phyloP scores from a whole-genome alignment of 2,113 vertebrate genomes.

The Campylomormyrus numenius region DNA sequence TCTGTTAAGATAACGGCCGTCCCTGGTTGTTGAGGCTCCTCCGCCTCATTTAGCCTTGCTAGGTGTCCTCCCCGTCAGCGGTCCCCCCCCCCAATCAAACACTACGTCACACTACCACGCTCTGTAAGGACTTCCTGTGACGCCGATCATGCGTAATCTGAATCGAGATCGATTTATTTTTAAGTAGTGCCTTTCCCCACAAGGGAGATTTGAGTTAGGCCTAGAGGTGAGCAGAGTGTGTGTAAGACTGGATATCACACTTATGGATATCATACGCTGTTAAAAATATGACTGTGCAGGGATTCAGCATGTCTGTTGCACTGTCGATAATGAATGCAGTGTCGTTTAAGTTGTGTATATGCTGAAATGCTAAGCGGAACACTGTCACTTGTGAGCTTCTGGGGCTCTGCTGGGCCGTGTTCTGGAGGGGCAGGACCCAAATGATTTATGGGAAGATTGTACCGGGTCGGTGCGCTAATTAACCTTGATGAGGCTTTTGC shows the following conservation, averaged over 20 bases:
- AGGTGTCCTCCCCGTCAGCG: not conserved
- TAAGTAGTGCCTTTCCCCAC: not conserved
- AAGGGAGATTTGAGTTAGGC: not conserved
- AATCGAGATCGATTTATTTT: not conserved
- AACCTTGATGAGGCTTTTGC: conserved; percentile 65
- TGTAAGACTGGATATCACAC: not conserved
- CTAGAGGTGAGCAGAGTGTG: not conserved
- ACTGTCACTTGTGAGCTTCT: not conserved
- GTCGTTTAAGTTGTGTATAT: not conserved
- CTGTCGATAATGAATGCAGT: not conserved
- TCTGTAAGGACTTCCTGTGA: not conserved
- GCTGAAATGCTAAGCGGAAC: not conserved
- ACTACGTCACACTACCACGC: not conserved
- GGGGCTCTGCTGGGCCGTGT: not conserved
- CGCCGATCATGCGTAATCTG: not conserved
- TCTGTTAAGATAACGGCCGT: not conserved
- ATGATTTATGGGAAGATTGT: conserved; percentile 59
- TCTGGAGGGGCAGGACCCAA: conserved; percentile 45
- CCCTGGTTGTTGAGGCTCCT: not conserved
- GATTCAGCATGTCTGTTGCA: not conserved
- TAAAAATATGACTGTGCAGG: not conserved
- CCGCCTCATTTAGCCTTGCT: not conserved
- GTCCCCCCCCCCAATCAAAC: not conserved
- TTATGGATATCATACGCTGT: not conserved
- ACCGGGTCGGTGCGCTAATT: conserved; percentile 66